Evolutionary conservation across 2,113 vertebrate genomes (phyloP).

Genomic region (Alectura lathami): DNA sequence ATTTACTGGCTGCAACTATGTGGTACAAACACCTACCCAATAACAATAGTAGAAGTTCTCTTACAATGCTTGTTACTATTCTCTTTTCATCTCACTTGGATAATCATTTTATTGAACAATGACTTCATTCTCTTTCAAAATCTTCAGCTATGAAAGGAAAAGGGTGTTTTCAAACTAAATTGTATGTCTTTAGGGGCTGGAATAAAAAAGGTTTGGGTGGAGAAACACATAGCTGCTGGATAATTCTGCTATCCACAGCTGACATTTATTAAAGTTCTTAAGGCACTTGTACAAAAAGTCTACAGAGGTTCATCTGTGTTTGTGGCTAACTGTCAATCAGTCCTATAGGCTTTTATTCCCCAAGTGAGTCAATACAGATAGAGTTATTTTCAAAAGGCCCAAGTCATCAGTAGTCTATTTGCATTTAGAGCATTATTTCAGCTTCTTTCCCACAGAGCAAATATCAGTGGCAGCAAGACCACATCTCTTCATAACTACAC

Average conservation of each 20-base stretch:
- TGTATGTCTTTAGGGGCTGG: neutral
- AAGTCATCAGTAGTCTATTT: constrained; percentile 59
- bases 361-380: constrained; percentile 45
- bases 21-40: neutral
- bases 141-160: neutral
- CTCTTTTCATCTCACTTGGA: neutral
- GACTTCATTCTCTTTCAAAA: constrained; percentile 11
- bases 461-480: constrained; percentile 52
- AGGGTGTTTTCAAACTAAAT: neutral
- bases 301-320: neutral
- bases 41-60: neutral
- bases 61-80: neutral
- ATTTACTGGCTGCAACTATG: neutral
- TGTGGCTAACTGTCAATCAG: neutral
- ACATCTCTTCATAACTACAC: constrained; percentile 41
- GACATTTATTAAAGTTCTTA: neutral
- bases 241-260: neutral
- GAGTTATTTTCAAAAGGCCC: constrained; percentile 56
- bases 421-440: constrained; percentile 54
- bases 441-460: constrained; percentile 57
- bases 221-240: neutral
- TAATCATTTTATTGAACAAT: neutral
- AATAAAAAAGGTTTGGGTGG: neutral
- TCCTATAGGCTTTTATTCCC: neutral
- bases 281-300: neutral